Evolutionary conservation across 2,888 invertebrate genomes (phyloP).

Genomic region (Spisula solida): DNA sequence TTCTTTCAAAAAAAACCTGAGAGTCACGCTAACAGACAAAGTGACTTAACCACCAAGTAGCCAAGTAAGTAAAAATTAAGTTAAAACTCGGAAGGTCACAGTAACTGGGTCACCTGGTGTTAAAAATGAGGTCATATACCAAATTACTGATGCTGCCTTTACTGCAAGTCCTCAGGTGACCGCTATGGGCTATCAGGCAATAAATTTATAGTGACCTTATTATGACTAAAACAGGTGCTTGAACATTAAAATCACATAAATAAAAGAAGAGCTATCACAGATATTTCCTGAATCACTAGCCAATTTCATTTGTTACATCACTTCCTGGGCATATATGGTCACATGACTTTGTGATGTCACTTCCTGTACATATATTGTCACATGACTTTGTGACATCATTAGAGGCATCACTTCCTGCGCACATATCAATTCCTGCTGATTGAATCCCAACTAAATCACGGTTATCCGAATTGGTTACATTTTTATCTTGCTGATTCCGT

Average conservation of each 20-base stretch:
- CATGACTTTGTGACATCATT: not conserved
- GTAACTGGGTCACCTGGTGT: too few relatives aligned
- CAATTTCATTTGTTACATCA: not conserved
- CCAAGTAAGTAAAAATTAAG: too few relatives aligned
- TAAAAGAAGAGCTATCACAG: not conserved
- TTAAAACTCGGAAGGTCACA: too few relatives aligned
- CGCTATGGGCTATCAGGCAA: too few relatives aligned
- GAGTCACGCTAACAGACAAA: too few relatives aligned
- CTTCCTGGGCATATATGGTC: not conserved
- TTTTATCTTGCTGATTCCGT: constrained; percentile 3
- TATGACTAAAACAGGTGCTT: not conserved
- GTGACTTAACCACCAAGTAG: too few relatives aligned
- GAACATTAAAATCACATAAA: not conserved
- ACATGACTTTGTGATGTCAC: constrained; percentile 14
- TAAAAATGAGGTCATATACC: too few relatives aligned
- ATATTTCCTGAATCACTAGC: constrained; percentile 19
- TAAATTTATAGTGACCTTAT: too few relatives aligned
- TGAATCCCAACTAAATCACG: not conserved
- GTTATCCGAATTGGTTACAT: not conserved
- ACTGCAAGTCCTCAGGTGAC: too few relatives aligned
- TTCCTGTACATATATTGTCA: constrained; percentile 20
- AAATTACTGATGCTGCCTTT: too few relatives aligned
- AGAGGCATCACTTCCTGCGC: not conserved
- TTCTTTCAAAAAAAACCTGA: too few relatives aligned
- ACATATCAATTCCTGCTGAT: constrained; percentile 12